Evolutionary conservation across 2,797 vertebrate species (phyloP), one percentile per base, ranked within the genome.

Genomic region (Pteropus rufus): DNA sequence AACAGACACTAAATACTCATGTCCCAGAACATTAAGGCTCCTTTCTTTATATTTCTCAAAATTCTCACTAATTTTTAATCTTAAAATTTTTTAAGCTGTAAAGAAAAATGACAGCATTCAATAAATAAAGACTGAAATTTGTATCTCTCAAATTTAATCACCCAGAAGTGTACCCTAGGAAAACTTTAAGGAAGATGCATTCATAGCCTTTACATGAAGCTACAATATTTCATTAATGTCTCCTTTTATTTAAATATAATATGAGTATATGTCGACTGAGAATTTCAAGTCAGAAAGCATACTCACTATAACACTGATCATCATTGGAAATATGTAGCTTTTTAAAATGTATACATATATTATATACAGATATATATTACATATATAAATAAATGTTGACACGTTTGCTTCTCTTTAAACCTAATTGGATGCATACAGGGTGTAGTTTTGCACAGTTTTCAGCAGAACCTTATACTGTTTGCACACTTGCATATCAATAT

Each of bases 51-150:
- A 49, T 11, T 77, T 92, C 46, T 85, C 41, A 92, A 79, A 87
- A 90, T 34, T 67, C 18, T 70, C 16, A 82, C 26, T 77, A 76
- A 80, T 64, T 79, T 84, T 95, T 87, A n/a, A 64, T 44, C 70
- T 44, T 76, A 69, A 84, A 82, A 52, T 52, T 83, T 67, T 44
- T 87, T 69, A 93, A 58, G 29, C 18, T 76, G 2, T 64, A 44
- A 85, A 81, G 54, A 81, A 86, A 84, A 29, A 56, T 86, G 81
- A 62, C 12, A 67, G 26, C 72, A 94, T 88, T 95, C 41, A 77
- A 36, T 77, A 72, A 69, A 26, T 56, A 15, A 85, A 89, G 44
- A 36, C 26, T 84, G 15, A 81, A 67, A 94, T 60, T 87, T 31
- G 2, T 26, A 24, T 67, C 46, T 92, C 56, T 89, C 15, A 93